phyloP scores from a whole-genome alignment of 2,888 invertebrate species.

The Cheilosia urbana region DNA sequence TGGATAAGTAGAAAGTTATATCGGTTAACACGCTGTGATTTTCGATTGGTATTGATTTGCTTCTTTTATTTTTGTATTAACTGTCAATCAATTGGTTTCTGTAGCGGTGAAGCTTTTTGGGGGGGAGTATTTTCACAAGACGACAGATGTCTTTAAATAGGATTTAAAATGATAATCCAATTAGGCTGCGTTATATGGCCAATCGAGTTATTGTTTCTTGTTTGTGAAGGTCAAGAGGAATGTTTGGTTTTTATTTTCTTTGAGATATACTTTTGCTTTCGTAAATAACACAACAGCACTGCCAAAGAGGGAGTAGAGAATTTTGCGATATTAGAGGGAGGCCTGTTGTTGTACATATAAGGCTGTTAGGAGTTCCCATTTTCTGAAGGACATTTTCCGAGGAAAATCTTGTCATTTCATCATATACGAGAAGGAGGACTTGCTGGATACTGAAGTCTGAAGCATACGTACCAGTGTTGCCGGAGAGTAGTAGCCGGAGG shows the following conservation, averaged over 20 bases:
- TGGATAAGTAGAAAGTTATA: constrained; percentile 5
- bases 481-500: no score
- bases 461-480: no score
- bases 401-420: no score
- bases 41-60: constrained; percentile 31
- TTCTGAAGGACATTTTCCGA: no score
- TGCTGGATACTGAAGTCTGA: no score
- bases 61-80: not conserved
- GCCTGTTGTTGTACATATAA: not conserved
- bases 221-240: not conserved
- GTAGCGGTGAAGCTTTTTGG: not conserved
- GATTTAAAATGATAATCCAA: constrained; percentile 16
- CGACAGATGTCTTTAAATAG: constrained; percentile 1
- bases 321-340: not conserved
- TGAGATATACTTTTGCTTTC: not conserved
- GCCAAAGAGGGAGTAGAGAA: not conserved
- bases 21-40: constrained; percentile 27
- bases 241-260: constrained; percentile 33
- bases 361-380: no score
- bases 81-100: constrained; percentile 7
- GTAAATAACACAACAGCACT: no score
- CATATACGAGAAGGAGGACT: no score
- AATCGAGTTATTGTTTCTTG: not conserved
- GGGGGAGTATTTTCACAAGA: not conserved
- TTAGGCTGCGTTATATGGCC: constrained; percentile 4